Conservation (phyloP, 2,797 vertebrate species). For the Choloepus didactylus region DNA sequence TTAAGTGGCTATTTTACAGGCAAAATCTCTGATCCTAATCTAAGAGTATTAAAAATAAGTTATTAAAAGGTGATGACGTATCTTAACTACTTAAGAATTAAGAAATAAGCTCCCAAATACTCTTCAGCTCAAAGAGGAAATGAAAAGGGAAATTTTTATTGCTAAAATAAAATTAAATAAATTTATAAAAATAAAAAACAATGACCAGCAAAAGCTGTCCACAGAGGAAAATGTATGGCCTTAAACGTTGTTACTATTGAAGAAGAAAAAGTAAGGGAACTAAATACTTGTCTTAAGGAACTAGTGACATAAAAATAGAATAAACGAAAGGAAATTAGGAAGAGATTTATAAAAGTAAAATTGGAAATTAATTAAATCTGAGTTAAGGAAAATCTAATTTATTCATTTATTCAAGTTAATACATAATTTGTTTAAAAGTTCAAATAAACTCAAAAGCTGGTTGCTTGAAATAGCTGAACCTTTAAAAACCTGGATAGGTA, state of each 20-base stretch:
- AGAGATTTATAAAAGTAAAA: conserved; percentile 42
- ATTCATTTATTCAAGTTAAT: conserved; percentile 29
- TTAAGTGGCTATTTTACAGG: background rate
- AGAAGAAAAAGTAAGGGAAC: background rate
- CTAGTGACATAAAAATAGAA: conserved; percentile 4
- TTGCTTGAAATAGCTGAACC: conserved; percentile 41
- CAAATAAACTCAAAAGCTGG: background rate
- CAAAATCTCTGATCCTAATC: conserved; percentile 11
- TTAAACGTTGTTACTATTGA: background rate
- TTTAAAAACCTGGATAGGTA: background rate
- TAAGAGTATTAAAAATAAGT: conserved; percentile 56
- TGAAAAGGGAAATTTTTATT: conserved; percentile 23
- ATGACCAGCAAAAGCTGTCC: background rate
- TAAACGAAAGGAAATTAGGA: background rate
- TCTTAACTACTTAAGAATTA: conserved; percentile 31
- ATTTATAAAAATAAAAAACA: conserved; percentile 12
- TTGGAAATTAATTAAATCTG: conserved; percentile 29
- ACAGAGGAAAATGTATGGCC: conserved; percentile 9
- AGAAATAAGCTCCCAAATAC: background rate
- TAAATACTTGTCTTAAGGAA: conserved; percentile 40
- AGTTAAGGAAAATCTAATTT: background rate
- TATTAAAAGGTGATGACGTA: background rate
- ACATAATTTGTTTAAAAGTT: background rate
- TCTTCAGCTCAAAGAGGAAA: conserved; percentile 32
- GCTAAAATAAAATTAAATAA: background rate